These are phyloP conservation scores for Dryoscopus gambensis DNA, from an alignment of 2,113 vertebrate species.

Conservation along the genomic window DNA sequence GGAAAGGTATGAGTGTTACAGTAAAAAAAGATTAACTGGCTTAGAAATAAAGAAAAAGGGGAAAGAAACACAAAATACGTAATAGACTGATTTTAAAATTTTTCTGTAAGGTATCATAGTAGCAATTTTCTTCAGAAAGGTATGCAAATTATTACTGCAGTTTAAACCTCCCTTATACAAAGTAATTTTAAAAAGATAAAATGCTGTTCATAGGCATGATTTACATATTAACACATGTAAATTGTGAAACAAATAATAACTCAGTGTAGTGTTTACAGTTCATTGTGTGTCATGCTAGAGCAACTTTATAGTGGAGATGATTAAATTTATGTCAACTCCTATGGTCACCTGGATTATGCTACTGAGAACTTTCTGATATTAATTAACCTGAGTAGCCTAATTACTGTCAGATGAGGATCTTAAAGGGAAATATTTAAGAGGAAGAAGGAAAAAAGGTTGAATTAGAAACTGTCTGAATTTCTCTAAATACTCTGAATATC, in stretches of 20 bases:
- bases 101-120: background rate
- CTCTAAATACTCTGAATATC: background rate
- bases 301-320: background rate
- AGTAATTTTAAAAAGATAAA: background rate
- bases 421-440: background rate
- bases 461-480: background rate
- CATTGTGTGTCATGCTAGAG: background rate
- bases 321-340: background rate
- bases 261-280: background rate
- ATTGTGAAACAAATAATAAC: background rate
- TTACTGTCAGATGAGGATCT: background rate
- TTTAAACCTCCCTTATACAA: background rate
- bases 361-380: background rate
- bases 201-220: background rate
- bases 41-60: background rate
- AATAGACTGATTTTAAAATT: background rate
- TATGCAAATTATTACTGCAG: background rate
- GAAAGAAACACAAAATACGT: background rate
- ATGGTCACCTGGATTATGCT: background rate
- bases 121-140: background rate
- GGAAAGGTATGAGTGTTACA: background rate
- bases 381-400: background rate
- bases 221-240: conserved; percentile 24
- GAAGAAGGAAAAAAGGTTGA: background rate
- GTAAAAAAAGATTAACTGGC: background rate